Percentiles rank a stretch among this genome's conserved stretches.
Conservation (phyloP, 1,140 invertebrate genomes). For the Hyphantria cunea region DNA sequence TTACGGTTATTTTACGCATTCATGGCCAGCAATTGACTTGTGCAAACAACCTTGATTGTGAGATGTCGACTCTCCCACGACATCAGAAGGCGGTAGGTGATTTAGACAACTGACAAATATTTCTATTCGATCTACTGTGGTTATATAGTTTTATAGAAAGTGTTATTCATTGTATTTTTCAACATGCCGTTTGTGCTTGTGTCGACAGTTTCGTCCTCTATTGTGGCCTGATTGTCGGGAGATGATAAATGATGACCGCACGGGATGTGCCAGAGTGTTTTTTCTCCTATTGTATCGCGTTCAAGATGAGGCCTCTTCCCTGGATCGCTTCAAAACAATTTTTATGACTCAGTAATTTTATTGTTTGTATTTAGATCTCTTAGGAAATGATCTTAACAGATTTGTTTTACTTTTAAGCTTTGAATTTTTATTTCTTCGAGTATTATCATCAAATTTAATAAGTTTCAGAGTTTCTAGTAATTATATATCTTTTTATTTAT, state of each 20-base stretch:
- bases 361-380: constrained; percentile 40
- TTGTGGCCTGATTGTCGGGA: constrained; percentile 22
- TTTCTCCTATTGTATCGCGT: constrained; percentile 44
- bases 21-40: too few species aligned
- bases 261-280: constrained; percentile 34
- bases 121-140: too few species aligned
- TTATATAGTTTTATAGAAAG: background rate
- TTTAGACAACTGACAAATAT: too few species aligned
- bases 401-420: constrained; percentile 36
- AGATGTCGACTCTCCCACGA: too few species aligned
- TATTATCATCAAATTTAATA: too few species aligned
- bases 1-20: too few species aligned
- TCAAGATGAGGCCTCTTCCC: constrained; percentile 36
- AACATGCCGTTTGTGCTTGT: constrained; percentile 1
- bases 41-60: too few species aligned
- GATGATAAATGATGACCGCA: constrained; percentile 48
- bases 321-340: constrained; percentile 38
- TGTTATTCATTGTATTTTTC: background rate
- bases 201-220: constrained; percentile 26
- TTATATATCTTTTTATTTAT: too few species aligned
- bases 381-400: constrained; percentile 42
- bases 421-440: constrained; percentile 24
- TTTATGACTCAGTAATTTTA: constrained; percentile 48
- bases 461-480: too few species aligned
- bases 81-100: too few species aligned